phyloP scores from a whole-genome alignment of 1,140 invertebrate genomes.

The Triops cancriformis region DNA sequence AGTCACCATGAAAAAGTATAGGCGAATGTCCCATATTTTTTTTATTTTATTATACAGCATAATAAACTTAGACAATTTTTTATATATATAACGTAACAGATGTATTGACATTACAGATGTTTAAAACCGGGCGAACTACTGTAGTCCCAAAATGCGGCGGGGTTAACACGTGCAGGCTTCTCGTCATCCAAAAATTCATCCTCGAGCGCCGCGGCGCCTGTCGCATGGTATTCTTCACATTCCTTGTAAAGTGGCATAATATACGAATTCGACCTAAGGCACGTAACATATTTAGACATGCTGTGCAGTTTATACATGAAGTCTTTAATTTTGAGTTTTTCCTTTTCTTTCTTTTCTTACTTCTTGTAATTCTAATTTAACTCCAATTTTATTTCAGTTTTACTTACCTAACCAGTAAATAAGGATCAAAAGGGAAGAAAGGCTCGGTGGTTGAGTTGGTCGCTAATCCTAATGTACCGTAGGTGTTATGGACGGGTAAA shows the following conservation, averaged over 20 bases:
- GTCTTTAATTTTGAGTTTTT: too few species aligned
- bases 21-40: background rate
- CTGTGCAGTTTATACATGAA: too few species aligned
- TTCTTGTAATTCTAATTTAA: too few species aligned
- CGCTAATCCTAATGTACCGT: conserved; percentile 38
- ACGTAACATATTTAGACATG: too few species aligned
- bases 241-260: background rate
- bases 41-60: background rate
- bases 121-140: background rate
- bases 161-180: background rate
- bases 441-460: conserved; percentile 47
- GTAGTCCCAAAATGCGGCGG: background rate
- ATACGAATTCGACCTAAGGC: background rate
- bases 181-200: background rate
- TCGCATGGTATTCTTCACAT: background rate
- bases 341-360: too few species aligned
- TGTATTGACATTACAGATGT: background rate
- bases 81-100: background rate
- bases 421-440: conserved; percentile 77
- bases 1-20: too few species aligned
- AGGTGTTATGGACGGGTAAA: conserved; percentile 39
- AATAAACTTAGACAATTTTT: background rate
- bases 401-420: conserved; percentile 52
- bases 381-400: background rate
- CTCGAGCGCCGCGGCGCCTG: background rate